A percentile compares a stretch with the other conserved stretches of the same genome.
phyloP scores from a whole-genome alignment of 1,140 invertebrate species.

The Temnothorax curvispinosus region DNA sequence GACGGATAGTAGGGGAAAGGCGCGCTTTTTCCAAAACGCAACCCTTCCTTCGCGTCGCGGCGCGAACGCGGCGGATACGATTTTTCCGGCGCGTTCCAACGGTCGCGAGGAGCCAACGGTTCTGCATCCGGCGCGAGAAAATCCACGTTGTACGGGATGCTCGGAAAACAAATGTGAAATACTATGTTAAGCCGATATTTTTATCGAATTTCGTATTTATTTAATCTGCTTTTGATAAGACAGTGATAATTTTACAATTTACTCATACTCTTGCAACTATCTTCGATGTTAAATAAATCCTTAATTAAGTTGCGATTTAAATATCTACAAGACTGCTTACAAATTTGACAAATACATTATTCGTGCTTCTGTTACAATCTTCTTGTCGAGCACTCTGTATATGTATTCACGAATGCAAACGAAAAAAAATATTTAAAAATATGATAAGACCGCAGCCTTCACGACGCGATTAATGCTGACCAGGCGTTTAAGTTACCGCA shows the following conservation, averaged over 20 bases:
- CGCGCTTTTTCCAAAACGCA: conserved; percentile 58
- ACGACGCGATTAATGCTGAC: conserved; percentile 56
- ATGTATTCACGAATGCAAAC: neutral
- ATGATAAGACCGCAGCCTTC: neutral
- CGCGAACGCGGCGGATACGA: conserved; percentile 37
- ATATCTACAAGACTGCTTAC: neutral
- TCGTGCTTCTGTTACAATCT: neutral
- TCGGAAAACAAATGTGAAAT: neutral
- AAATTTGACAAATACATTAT: neutral
- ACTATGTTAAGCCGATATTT: neutral
- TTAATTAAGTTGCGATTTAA: neutral
- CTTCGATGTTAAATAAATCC: neutral
- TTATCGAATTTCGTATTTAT: neutral
- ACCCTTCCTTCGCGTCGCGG: conserved; percentile 54
- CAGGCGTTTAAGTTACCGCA: conserved; percentile 63
- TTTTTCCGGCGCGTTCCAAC: conserved; percentile 44
- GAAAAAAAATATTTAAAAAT: neutral
- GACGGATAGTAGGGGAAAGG: conserved; percentile 31
- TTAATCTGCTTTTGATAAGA: neutral
- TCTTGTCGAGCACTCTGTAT: neutral
- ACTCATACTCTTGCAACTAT: neutral
- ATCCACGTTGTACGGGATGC: too few species aligned
- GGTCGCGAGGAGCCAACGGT: conserved; percentile 30
- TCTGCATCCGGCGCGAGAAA: conserved; percentile 5
- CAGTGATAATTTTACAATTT: neutral